Evolutionary conservation across 1,140 invertebrate species (phyloP).

Genomic region (Hylaeus volcanicus): DNA sequence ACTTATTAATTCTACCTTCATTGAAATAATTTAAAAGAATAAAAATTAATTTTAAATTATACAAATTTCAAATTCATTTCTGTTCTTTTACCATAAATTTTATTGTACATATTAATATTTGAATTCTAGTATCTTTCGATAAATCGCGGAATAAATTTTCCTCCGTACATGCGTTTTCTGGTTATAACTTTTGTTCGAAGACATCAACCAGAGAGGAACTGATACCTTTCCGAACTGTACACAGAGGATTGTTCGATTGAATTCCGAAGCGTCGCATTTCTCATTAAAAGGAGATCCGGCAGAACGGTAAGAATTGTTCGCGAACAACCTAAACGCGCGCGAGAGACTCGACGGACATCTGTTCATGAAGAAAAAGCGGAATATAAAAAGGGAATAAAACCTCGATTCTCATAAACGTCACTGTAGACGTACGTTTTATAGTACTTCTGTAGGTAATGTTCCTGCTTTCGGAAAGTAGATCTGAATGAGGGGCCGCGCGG

Average conservation of each 20-base stretch:
- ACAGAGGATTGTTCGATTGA: background rate
- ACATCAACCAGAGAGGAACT: too few relatives aligned
- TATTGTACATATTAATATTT: too few relatives aligned
- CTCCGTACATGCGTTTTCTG: too few relatives aligned
- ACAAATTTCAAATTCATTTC: too few relatives aligned
- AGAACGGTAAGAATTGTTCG: background rate
- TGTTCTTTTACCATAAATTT: too few relatives aligned
- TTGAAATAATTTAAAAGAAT: too few relatives aligned
- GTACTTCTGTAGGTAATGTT: conserved; percentile 34
- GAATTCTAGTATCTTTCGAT: too few relatives aligned
- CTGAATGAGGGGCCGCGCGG: conserved; percentile 13
- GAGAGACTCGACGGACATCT: conserved; percentile 17
- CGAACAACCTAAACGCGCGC: conserved; percentile 11
- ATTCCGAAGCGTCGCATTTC: too few relatives aligned
- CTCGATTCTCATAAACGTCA: conserved; percentile 49
- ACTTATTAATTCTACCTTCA: too few relatives aligned
- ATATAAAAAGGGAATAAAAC: conserved; percentile 47
- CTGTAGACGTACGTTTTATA: conserved; percentile 45
- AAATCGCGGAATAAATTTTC: too few relatives aligned
- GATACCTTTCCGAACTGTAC: background rate
- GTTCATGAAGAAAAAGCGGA: conserved; percentile 15
- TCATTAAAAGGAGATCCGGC: background rate
- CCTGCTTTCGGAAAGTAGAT: conserved; percentile 42
- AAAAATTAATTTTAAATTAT: too few relatives aligned
- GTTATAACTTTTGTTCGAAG: too few relatives aligned